Evolutionary conservation across 2,888 invertebrate species (phyloP), one percentile per base, ranked within the genome.

Genomic region (Opisthograptis luteolata): DNA sequence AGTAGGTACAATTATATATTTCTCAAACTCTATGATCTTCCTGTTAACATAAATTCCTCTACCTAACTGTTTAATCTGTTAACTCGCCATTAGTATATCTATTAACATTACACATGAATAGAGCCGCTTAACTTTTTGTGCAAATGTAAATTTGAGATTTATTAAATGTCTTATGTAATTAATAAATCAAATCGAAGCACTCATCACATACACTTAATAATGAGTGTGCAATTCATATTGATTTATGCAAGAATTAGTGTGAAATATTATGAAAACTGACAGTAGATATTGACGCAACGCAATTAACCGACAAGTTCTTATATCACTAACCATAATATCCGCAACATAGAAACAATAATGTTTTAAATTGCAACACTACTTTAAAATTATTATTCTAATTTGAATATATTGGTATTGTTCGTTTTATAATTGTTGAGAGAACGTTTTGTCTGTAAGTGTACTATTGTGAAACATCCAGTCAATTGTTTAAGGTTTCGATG

Each of bases 221-320:
- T 47, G 17, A 34, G 37, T 45, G 47, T 22, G 37, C 37, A 39
- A 43, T 37, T 43, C 32, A 20, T 32, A 39, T 49, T 25, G 43
- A 32, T 62, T 56, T 59, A 58, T 60, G 61, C 48, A 66, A 62
- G 43, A 49, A 37, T 52, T 51, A 52, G 43, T 60, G 49, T 43
- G 47, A 64, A 65, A 64, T 55, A 40, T 66, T 68, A 62, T 64
- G 55, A 61, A 62, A 64, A 47, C 46, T 53, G 44, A 63, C 47
- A 46, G 40, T 27, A n/a, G n/a, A n/a, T n/a, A 35, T 36, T 51
- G 50, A 62, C 47, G 53, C 39, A 49, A 55, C 39, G 20, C 39
- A 46, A 17, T 37, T 3, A 17, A 17, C 10, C 27, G 47, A 50
- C 53, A 13, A 43, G 45, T 41, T 57, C 55, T 64, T 64, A 60